Evolutionary conservation across 92 coral and sea anemone species (phyloP), one percentile per base, ranked within the genome.

Genomic region (Heteractis magnifica): DNA sequence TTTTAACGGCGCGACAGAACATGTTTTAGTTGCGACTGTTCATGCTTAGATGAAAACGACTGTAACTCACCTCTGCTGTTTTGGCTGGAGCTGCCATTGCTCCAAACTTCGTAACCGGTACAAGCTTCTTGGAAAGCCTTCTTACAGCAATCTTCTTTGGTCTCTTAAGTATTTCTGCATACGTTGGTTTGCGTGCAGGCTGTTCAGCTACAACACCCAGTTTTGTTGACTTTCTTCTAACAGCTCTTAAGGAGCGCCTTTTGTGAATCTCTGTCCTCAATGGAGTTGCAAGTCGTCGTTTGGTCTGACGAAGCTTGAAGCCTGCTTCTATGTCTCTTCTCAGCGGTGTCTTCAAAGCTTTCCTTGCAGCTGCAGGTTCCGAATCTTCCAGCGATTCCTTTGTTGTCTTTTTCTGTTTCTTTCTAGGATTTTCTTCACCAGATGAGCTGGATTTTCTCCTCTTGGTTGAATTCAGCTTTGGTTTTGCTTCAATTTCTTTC

Each of bases 91-190:
- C 59, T 5, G 87, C 76, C n/a, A 51, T 49, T 13, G 71, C 53
- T 49, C 72, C 75, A 77, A 84, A 84, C 65, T 85, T 85, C 4
- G 81, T 71, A 56, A 10, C 56, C 20, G 79, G 82, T 12, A 85
- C 83, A 34, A 71, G 77, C 71, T 85, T 85, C 34, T 60, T 78
- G 14, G 83, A 68, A 14, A 78, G 88, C 72, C 83, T 83, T 58
- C 84, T 79, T 18, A 84, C 88, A 51, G 90, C 90, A 53, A 92
- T 87, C 90, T 88, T 72, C 84, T 88, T 95, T 21, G 94, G 90
- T 62, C 98, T 90, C 84, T 94, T 94, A 18, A 96, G 90, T 13
- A 96, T 90, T 85, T 96, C 99, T 10, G 99, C 99, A 87, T 96
- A 96, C 8, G 98, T 96, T 6, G 99, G 99, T 81, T 83, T 94